A percentile compares a stretch with the other conserved stretches of the same genome.
Evolutionary conservation across 1,140 invertebrate genomes (phyloP).

Genomic region (Drosophila pseudoobscura): DNA sequence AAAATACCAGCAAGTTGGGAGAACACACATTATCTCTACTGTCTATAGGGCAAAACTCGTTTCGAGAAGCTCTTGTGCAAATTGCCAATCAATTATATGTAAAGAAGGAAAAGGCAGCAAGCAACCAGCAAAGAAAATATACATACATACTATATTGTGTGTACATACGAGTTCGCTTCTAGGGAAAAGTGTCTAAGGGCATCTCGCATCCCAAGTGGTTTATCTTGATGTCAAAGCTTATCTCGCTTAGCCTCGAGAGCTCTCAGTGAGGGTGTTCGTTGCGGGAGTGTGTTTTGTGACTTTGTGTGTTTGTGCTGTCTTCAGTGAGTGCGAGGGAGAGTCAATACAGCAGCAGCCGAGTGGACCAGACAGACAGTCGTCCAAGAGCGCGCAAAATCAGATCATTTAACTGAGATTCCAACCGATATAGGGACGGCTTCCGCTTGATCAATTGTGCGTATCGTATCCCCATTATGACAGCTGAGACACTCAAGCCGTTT

Average conservation of each 20-base stretch:
- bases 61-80: conserved; percentile 37
- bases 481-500: conserved; percentile 82
- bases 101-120: conserved; percentile 25
- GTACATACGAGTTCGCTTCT: background rate
- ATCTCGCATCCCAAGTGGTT: conserved; percentile 11
- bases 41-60: conserved; percentile 32
- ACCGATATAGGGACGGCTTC: background rate
- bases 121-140: conserved; percentile 28
- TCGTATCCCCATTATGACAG: conserved; percentile 71
- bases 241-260: conserved; percentile 6
- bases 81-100: conserved; percentile 50
- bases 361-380: conserved; percentile 26
- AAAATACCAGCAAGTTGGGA: background rate
- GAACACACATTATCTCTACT: conserved; percentile 22
- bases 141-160: conserved; percentile 4
- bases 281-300: background rate
- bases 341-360: conserved; percentile 40
- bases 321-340: conserved; percentile 8
- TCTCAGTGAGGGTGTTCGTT: conserved; percentile 12
- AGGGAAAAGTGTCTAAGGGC: conserved; percentile 18
- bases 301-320: too few relatives aligned
- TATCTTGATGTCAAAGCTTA: conserved; percentile 39
- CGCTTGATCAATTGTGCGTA: conserved; percentile 28
- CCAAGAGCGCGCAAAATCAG: too few relatives aligned
- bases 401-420: too few relatives aligned